Conservation (phyloP, 2,797 vertebrate genomes). For the Gymnoscopelus braueri region DNA sequence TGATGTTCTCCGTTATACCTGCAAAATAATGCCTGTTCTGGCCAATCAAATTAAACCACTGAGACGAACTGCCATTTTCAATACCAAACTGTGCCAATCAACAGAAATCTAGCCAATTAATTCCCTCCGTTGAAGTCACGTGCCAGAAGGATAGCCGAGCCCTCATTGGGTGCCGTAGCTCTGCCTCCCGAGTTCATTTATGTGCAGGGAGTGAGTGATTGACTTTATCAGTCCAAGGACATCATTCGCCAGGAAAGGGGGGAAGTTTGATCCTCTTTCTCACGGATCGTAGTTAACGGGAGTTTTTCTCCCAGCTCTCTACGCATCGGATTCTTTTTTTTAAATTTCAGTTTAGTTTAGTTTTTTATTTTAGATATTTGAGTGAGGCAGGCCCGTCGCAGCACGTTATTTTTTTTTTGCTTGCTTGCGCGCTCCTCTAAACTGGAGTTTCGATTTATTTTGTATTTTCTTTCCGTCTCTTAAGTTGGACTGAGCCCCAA, state of each 20-base stretch:
- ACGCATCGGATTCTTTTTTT: slow-evolving; percentile 67
- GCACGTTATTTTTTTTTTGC: slow-evolving; percentile 51
- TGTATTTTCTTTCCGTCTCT: slow-evolving; percentile 63
- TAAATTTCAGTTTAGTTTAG: slow-evolving; percentile 61
- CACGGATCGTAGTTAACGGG: slow-evolving; percentile 84
- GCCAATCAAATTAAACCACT: slow-evolving; percentile 87
- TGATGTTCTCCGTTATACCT: slow-evolving; percentile 82
- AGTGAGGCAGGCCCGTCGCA: slow-evolving; percentile 59
- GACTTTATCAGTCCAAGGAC: slow-evolving; percentile 98
- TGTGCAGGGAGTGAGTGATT: slow-evolving; percentile 95
- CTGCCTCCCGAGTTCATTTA: slow-evolving; percentile 94
- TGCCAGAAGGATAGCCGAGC: slow-evolving; percentile 78
- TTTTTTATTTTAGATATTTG: slow-evolving; percentile 60
- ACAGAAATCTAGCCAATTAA: slow-evolving; percentile 84
- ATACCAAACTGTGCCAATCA: slow-evolving; percentile 88
- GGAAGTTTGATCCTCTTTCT: slow-evolving; percentile 88
- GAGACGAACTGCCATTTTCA: slow-evolving; percentile 89
- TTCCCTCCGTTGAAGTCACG: slow-evolving; percentile 79
- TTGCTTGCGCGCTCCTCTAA: slow-evolving; percentile 69
- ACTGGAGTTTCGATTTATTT: slow-evolving; percentile 81
- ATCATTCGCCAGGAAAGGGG: slow-evolving; percentile 90
- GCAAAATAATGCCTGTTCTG: slow-evolving; percentile 79
- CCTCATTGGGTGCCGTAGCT: slow-evolving; percentile 86
- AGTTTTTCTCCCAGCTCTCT: slow-evolving; percentile 80
- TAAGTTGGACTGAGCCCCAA: slow-evolving; percentile 76